Evolutionary conservation across 2,888 invertebrate genomes (phyloP).

Genomic region (Oegoconia quadripuncta): DNA sequence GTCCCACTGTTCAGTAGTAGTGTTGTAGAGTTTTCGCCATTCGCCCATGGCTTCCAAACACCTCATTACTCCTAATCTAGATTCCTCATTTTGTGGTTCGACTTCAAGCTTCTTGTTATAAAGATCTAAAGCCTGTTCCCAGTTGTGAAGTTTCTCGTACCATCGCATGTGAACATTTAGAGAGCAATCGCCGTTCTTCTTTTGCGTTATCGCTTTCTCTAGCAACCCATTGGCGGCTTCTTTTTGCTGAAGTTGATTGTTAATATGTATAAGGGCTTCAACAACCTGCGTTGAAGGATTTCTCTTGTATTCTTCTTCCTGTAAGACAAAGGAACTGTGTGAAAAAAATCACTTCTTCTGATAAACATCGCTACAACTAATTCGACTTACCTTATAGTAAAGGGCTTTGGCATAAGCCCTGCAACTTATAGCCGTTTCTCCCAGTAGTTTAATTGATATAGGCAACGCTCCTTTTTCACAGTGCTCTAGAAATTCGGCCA

Average conservation of each 20-base stretch:
- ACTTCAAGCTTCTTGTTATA: constrained; percentile 88
- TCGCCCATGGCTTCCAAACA: constrained; percentile 97
- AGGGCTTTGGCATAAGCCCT: constrained; percentile 85
- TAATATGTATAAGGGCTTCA: constrained; percentile 96
- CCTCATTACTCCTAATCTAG: constrained; percentile 96
- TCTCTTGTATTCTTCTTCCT: constrained; percentile 93
- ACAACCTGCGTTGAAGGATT: constrained; percentile 86
- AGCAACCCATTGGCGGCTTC: constrained; percentile 97
- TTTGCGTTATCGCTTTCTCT: constrained; percentile 90
- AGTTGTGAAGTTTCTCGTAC: constrained; percentile 99
- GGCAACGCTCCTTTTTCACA: constrained; percentile 98
- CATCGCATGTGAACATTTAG: constrained; percentile 86
- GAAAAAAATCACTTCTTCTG: constrained; percentile 7
- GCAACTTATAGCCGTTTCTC: constrained; percentile 96
- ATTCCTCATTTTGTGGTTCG: constrained; percentile 85
- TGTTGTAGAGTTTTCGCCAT: constrained; percentile 93
- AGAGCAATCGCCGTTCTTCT: constrained; percentile 81
- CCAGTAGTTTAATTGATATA: constrained; percentile 90
- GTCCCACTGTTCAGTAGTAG: constrained; percentile 83
- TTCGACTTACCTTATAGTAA: constrained; percentile 76
- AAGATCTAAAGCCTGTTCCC: constrained; percentile 95
- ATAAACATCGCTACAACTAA: too few species aligned
- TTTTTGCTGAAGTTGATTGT: constrained; percentile 98
- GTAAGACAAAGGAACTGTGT: constrained; percentile 23
- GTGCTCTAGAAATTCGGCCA: constrained; percentile 99